phyloP scores from a whole-genome alignment of 2,888 invertebrate species.

The Erynnis tages region DNA sequence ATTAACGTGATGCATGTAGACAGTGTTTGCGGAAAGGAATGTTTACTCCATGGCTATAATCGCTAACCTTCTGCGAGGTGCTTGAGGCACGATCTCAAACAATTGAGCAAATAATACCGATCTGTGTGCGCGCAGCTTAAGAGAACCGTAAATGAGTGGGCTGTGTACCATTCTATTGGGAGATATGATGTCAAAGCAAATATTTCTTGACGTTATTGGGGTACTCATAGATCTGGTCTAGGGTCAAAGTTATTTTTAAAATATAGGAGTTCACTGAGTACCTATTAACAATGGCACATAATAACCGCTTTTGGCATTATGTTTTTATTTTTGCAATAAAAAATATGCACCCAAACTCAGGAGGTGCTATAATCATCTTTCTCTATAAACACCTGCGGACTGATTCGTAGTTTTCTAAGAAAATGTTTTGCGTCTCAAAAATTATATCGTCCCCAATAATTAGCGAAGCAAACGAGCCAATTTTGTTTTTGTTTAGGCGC shows the following conservation, averaged over 20 bases:
- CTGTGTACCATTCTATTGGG: constrained; percentile 11
- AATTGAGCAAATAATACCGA: constrained; percentile 42
- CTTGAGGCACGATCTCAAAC: constrained; percentile 58
- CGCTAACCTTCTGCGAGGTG: constrained; percentile 45
- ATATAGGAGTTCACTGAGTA: no score
- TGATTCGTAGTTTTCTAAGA: neutral
- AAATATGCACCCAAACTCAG: no score
- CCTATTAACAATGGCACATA: no score
- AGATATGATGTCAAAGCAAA: constrained; percentile 24
- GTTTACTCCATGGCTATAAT: constrained; percentile 15
- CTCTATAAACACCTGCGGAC: no score
- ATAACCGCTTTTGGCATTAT: no score
- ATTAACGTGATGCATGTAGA: neutral
- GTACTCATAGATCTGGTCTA: neutral
- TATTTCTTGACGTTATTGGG: constrained; percentile 21
- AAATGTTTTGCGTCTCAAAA: constrained; percentile 18
- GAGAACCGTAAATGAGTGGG: constrained; percentile 28
- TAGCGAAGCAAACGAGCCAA: constrained; percentile 40
- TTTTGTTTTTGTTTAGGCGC: constrained; percentile 37
- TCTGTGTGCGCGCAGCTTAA: constrained; percentile 35
- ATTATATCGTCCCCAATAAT: constrained; percentile 39
- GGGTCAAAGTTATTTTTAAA: no score
- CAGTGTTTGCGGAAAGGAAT: constrained; percentile 6
- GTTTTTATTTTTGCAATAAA: no score
- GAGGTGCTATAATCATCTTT: no score